phyloP scores from a whole-genome alignment of 2,797 vertebrate genomes.

The Crypturellus tataupa region DNA sequence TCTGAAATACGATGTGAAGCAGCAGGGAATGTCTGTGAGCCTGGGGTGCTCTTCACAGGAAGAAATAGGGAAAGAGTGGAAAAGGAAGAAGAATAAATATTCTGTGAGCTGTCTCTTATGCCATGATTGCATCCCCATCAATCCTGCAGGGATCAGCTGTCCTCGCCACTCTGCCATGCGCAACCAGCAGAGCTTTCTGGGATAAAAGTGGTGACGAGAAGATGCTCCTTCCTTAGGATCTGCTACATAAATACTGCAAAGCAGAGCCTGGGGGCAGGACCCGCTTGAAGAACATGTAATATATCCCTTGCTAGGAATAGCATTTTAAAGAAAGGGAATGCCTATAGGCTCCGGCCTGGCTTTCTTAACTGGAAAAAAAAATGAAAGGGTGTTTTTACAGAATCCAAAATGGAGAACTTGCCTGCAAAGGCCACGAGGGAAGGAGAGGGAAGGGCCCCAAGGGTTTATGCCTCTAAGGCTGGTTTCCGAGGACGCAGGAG shows the following conservation, averaged over 20 bases:
- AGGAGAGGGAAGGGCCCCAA: not conserved
- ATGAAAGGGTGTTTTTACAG: not conserved
- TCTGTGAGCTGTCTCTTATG: not conserved
- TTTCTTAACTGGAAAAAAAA: not conserved
- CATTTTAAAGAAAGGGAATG: not conserved
- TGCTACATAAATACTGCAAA: not conserved
- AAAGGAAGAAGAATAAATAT: not conserved
- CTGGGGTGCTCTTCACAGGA: not conserved
- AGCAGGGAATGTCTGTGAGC: not conserved
- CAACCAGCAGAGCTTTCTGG: not conserved
- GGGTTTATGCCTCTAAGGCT: not conserved
- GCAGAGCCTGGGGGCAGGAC: not conserved
- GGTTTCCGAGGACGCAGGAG: not conserved
- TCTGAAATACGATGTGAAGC: not conserved
- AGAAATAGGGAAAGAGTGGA: not conserved
- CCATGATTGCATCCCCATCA: not conserved
- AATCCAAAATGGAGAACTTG: not conserved
- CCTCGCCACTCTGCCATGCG: not conserved
- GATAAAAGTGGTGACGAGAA: not conserved
- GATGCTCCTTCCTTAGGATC: not conserved
- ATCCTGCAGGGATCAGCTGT: not conserved
- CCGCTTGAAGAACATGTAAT: not conserved
- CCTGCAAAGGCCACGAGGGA: not conserved
- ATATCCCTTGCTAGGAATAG: not conserved
- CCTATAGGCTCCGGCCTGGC: not conserved